phyloP scores from a whole-genome alignment of 2,888 invertebrate genomes.

The Dioctria linearis region DNA sequence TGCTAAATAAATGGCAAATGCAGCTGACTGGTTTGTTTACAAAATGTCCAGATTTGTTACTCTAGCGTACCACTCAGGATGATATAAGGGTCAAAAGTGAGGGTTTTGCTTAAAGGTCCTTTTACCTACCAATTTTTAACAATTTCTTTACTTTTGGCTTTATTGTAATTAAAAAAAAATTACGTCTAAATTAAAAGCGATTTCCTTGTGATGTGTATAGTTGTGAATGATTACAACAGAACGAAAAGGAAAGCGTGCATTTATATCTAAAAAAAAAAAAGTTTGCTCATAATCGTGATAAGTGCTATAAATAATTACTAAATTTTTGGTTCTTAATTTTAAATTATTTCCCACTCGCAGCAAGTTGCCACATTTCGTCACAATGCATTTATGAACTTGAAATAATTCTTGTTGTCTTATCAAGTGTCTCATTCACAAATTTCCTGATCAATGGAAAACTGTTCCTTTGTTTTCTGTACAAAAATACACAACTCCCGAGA shows the following conservation, averaged over 20 bases:
- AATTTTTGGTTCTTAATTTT: too few species aligned
- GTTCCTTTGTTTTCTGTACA: too few species aligned
- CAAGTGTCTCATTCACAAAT: too few species aligned
- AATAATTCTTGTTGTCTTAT: too few species aligned
- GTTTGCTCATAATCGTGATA: constrained; percentile 16
- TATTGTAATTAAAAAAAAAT: not conserved
- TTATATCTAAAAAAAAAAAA: constrained; percentile 5
- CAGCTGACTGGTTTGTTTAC: not conserved
- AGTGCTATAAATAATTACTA: constrained; percentile 18
- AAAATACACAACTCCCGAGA: too few species aligned
- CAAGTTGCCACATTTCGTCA: too few species aligned
- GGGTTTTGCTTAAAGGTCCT: not conserved
- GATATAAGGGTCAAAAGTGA: not conserved
- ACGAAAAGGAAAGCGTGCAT: constrained; percentile 40
- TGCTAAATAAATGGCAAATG: constrained; percentile 9
- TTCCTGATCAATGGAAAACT: too few species aligned
- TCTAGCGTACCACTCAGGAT: constrained; percentile 14
- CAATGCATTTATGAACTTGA: too few species aligned
- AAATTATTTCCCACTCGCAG: too few species aligned
- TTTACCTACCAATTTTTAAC: not conserved
- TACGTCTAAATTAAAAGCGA: constrained; percentile 18
- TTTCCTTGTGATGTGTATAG: constrained; percentile 24
- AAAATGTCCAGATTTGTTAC: not conserved
- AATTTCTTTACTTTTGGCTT: not conserved
- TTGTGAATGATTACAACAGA: constrained; percentile 36